A percentile compares a stretch with the other conserved stretches of the same genome.
These are phyloP conservation scores for Enteromius fasciolatus DNA, from an alignment of 2,797 vertebrate genomes.

Conservation along the genomic window DNA sequence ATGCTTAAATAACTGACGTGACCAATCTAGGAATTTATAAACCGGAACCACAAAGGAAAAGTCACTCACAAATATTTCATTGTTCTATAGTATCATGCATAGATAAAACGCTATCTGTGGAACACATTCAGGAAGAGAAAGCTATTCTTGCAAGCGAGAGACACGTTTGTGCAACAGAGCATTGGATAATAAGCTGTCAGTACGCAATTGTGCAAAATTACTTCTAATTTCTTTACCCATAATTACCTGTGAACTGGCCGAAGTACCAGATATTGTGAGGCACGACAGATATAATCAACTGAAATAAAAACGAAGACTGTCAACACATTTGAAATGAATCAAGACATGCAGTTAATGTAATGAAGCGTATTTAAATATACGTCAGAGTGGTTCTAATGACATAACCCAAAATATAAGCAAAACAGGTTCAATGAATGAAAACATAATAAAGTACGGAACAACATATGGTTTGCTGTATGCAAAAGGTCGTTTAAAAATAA, in stretches of 20 bases:
- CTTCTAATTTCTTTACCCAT: conserved; percentile 6
- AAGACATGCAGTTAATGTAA: conserved; percentile 8
- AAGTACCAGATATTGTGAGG: conserved; percentile 19
- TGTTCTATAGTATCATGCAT: conserved; percentile 37
- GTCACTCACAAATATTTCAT: conserved; percentile 7
- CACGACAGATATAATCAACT: conserved; percentile 28
- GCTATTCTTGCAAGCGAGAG: conserved; percentile 19
- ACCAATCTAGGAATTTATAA: background rate
- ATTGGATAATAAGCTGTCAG: conserved; percentile 24
- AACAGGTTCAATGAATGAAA: background rate
- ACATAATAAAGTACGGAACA: background rate
- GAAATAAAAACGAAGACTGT: conserved; percentile 12
- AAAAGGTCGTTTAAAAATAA: background rate
- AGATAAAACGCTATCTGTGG: background rate
- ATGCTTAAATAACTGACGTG: conserved; percentile 29
- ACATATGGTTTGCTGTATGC: background rate
- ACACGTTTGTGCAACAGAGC: conserved; percentile 29
- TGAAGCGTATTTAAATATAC: background rate
- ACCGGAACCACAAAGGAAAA: conserved; percentile 4
- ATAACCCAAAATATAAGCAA: background rate
- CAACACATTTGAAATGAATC: conserved; percentile 16
- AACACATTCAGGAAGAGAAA: conserved; percentile 26
- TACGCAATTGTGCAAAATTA: conserved; percentile 23
- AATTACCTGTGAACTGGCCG: conserved; percentile 21
- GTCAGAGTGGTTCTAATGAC: background rate